Conservation (phyloP, 1,140 invertebrate species). For the Nixonia krombeini region DNA sequence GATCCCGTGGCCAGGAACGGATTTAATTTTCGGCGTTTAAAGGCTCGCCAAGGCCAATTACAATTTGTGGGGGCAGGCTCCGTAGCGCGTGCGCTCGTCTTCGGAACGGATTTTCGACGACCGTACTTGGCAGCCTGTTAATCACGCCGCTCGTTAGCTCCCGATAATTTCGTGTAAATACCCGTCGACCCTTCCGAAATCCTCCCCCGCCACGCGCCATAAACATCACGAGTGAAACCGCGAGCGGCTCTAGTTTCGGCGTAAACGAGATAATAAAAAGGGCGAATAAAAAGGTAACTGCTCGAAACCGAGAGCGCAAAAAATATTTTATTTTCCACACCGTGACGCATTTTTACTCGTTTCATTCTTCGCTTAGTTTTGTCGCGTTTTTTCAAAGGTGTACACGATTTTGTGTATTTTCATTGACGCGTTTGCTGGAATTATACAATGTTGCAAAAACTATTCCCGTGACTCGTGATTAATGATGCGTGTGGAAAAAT, state of each 20-base stretch:
- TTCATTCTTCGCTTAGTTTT: too few relatives aligned
- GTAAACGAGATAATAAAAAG: not conserved
- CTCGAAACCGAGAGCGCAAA: too few relatives aligned
- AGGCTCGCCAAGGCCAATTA: conserved; percentile 41
- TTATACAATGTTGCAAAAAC: too few relatives aligned
- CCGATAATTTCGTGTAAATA: conserved; percentile 56
- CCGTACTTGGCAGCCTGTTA: conserved; percentile 50
- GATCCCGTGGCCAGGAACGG: conserved; percentile 7
- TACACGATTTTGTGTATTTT: too few relatives aligned
- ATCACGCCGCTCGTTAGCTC: conserved; percentile 55
- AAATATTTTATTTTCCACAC: too few relatives aligned
- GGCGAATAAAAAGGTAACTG: not conserved
- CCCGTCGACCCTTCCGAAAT: conserved; percentile 26
- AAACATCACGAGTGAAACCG: conserved; percentile 24
- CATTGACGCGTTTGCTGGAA: too few relatives aligned
- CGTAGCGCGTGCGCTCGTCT: conserved; percentile 35
- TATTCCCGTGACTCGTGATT: too few relatives aligned
- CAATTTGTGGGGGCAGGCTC: conserved; percentile 27
- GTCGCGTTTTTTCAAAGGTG: too few relatives aligned
- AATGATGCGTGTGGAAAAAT: too few relatives aligned
- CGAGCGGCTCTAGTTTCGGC: conserved; percentile 9
- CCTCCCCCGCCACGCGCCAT: conserved; percentile 40
- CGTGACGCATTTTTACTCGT: not conserved
- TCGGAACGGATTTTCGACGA: conserved; percentile 36
- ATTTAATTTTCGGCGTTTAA: conserved; percentile 41